Conservation (phyloP, 2,113 vertebrate genomes). For the Vulpes vulpes region DNA sequence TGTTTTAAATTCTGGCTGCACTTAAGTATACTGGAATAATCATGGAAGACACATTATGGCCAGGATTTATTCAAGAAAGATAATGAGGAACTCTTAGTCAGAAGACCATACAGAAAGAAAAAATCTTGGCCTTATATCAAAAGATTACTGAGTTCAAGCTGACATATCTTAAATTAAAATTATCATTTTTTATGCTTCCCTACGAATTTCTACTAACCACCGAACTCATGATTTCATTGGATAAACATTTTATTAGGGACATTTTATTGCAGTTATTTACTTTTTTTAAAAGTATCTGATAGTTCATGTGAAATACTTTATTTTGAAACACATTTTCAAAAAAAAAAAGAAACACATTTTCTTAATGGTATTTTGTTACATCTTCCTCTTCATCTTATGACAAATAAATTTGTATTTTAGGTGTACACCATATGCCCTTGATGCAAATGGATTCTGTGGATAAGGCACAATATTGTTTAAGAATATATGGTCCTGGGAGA, state of each 20-base stretch:
- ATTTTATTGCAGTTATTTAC: not conserved
- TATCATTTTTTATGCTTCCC: not conserved
- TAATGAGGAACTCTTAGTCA: not conserved
- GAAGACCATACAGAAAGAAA: not conserved
- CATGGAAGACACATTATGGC: not conserved
- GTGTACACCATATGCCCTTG: not conserved
- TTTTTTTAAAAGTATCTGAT: not conserved
- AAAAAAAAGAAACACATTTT: not conserved
- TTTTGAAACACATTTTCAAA: constrained; percentile 19
- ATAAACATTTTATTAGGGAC: not conserved
- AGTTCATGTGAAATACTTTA: not conserved
- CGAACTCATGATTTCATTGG: not conserved
- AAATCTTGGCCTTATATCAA: not conserved
- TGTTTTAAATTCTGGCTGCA: not conserved
- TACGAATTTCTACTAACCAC: not conserved
- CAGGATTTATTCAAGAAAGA: not conserved
- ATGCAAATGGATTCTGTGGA: not conserved
- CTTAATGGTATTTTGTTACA: not conserved
- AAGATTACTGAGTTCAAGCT: not conserved
- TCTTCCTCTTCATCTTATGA: not conserved
- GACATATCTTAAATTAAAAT: not conserved
- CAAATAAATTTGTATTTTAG: not conserved
- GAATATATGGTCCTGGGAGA: not conserved
- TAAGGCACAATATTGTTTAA: not conserved
- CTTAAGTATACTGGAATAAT: not conserved